Evolutionary conservation across 2,888 invertebrate genomes (phyloP).

Genomic region (Aquatica leii): DNA sequence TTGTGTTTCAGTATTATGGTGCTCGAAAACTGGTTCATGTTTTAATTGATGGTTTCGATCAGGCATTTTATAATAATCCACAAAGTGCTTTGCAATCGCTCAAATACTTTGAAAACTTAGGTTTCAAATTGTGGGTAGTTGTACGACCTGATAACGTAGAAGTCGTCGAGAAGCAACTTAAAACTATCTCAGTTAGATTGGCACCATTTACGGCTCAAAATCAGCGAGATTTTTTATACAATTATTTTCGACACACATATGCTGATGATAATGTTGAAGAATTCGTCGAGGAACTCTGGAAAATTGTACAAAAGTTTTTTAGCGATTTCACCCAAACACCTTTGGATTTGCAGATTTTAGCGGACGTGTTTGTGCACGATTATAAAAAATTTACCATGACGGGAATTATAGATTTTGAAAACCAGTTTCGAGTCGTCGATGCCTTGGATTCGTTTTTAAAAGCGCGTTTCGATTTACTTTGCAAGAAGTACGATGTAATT

Average conservation of each 20-base stretch:
- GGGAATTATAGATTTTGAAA: not conserved
- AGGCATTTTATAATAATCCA: not conserved
- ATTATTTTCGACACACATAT: not conserved
- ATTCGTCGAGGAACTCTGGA: constrained; percentile 3
- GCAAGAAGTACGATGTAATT: not conserved
- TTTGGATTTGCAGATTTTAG: constrained; percentile 5
- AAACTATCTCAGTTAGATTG: not conserved
- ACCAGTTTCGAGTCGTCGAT: constrained; percentile 13
- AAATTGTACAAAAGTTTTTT: not conserved
- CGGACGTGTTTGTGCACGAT: not conserved
- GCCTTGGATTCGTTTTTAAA: constrained; percentile 9
- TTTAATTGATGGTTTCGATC: not conserved
- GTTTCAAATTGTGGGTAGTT: not conserved
- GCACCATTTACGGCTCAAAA: not conserved
- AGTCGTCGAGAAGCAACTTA: not conserved
- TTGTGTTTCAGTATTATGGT: not conserved
- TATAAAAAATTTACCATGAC: not conserved
- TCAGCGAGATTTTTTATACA: not conserved
- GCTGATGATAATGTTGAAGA: not conserved
- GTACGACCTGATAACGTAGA: not conserved
- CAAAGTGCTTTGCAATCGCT: not conserved
- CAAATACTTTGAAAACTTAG: not conserved
- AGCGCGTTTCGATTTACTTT: not conserved
- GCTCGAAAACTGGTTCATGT: not conserved
- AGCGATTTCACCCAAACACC: not conserved